Evolutionary conservation across 2,797 vertebrate species (phyloP).

Genomic region (Acanthornis magna): DNA sequence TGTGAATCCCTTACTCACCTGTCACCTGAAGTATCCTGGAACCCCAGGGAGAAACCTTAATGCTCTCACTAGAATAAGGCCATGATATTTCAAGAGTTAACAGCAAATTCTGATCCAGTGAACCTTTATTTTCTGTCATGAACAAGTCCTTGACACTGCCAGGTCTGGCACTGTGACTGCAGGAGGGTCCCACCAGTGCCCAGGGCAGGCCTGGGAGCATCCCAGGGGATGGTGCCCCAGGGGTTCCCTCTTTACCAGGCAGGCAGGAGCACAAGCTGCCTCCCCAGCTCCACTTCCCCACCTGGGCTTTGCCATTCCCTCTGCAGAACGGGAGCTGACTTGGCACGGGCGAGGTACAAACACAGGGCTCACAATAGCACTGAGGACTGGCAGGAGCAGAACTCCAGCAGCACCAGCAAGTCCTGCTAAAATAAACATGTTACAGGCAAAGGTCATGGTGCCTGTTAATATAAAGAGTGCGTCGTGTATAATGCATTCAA

Average conservation of each 20-base stretch:
- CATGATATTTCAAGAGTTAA: background rate
- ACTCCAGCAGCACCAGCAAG: background rate
- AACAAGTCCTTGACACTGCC: accelerated
- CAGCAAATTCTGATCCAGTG: background rate
- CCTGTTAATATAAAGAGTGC: constrained; percentile 46
- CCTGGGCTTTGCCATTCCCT: background rate
- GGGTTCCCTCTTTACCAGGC: background rate
- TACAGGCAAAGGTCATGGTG: constrained; percentile 40
- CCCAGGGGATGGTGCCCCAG: background rate
- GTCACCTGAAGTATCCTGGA: background rate
- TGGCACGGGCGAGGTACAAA: background rate
- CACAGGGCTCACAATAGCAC: background rate
- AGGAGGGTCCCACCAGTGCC: background rate
- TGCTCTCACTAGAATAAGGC: background rate
- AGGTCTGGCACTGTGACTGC: accelerated
- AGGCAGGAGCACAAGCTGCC: background rate
- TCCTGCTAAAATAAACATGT: constrained; percentile 49
- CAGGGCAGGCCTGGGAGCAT: background rate
- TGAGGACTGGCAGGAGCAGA: background rate
- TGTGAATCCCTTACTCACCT: accelerated
- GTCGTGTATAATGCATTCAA: constrained; percentile 50
- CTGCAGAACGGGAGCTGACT: background rate
- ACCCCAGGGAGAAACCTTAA: background rate
- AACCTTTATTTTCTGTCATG: background rate
- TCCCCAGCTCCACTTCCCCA: background rate